Evolutionary conservation across 30 jellyfish, hydroid and myxozoan genomes (phyloP).

Genomic region (Aurelia sp.): DNA sequence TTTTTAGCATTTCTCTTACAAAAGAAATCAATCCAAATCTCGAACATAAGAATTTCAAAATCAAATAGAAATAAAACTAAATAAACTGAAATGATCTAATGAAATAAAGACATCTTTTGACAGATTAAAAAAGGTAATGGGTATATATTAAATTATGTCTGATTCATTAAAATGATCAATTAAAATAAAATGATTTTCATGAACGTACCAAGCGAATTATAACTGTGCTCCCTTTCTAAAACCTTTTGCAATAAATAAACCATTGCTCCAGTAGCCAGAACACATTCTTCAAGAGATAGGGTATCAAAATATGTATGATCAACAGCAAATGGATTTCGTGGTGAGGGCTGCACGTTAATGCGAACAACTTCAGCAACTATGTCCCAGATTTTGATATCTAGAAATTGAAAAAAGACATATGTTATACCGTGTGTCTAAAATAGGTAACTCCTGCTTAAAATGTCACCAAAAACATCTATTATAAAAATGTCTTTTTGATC

Average conservation of each 20-base stretch:
- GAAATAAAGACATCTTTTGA: too few relatives aligned
- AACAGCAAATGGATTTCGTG: constrained; percentile 95
- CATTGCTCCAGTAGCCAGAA: constrained; percentile 97
- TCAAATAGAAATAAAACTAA: too few relatives aligned
- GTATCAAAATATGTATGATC: constrained; percentile 85
- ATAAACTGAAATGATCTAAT: too few relatives aligned
- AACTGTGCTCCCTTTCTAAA: constrained; percentile 81
- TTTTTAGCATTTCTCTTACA: too few relatives aligned
- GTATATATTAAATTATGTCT: too few relatives aligned
- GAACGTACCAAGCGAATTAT: constrained; percentile 72
- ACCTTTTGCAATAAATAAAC: constrained; percentile 77
- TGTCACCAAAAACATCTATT: too few relatives aligned
- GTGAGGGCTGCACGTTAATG: constrained; percentile 85
- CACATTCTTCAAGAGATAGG: constrained; percentile 70
- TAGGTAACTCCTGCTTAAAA: too few relatives aligned
- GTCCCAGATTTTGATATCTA: constrained; percentile 92
- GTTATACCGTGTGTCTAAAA: too few relatives aligned
- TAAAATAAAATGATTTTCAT: not conserved
- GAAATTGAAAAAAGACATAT: not conserved
- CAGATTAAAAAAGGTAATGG: too few relatives aligned
- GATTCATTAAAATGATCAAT: not conserved
- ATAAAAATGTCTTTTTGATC: too few relatives aligned
- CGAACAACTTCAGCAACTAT: constrained; percentile 87
- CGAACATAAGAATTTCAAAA: too few relatives aligned
- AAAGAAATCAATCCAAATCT: too few relatives aligned